Base-by-base conservation (phyloP, 2,113 vertebrate genomes). In the Phoxinus phoxinus region DNA sequence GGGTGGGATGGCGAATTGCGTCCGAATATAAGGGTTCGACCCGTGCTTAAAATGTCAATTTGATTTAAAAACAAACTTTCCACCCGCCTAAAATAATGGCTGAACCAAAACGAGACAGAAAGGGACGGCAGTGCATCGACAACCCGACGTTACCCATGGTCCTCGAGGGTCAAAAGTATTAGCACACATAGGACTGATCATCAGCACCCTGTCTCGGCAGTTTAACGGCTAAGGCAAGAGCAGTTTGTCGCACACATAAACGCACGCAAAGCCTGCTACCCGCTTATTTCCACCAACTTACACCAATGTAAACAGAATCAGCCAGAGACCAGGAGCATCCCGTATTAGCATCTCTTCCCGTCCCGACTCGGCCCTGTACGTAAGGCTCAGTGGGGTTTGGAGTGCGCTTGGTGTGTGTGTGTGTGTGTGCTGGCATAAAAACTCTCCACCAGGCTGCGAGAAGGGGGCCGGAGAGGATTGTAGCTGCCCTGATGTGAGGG, bases 401-500 rank as follows among this genome's bases (percentile, higher is more conserved):
- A 93, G 91, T 87, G 91, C 89, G 87, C 89, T 87, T 85, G 48
- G 46, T 44, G 89, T 27, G 85, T 92, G 88, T 94, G 94, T 93
- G 51, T 56, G 51, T 25, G 88, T 92, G 88, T 94, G 94, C 93
- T 95, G 94, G 93, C 93, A 92, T 76, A 23, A 53, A 61, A 87
- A 85, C 89, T 92, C 92, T 88, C 92, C 92, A 90, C 89, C 58
- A 83, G 89, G 67, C 89, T 88, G 71, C 44, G 63, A 74, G 84
- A 86, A 87, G 86, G 87, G 84, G 89, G 90, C 89, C 84, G 85
- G 89, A 90, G 91, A 91, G 91, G 91, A 93, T 93, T 93, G 92
- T 95, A 95, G 94, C 94, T 95, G 95, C 95, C 94, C 93, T 94
- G 91, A 90, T 94, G 88, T 90, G 88, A 89, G 86, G 85, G 90